These are phyloP conservation scores for Heliconius melpomene DNA, from an alignment of 1,140 invertebrate species.

Conservation along the genomic window DNA sequence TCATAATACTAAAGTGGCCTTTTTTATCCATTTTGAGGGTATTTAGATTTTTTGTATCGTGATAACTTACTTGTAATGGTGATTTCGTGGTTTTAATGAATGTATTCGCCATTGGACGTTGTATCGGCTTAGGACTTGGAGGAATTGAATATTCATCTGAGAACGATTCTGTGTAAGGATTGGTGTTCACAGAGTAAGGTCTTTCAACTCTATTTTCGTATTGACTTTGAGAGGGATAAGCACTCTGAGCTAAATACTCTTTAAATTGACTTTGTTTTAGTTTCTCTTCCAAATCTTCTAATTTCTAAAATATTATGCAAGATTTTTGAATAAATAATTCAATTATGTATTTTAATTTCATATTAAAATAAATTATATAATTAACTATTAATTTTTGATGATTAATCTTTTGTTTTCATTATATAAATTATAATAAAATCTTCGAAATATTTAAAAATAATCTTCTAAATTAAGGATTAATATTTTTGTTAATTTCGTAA, in stretches of 20 bases:
- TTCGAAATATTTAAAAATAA: too few species aligned
- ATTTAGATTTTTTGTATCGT: slow-evolving; percentile 44
- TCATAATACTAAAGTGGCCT: slow-evolving; percentile 68
- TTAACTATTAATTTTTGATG: background rate
- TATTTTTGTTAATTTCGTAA: too few species aligned
- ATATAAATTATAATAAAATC: background rate
- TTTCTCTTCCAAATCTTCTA: slow-evolving; percentile 74
- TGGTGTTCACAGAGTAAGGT: slow-evolving; percentile 57
- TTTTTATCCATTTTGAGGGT: slow-evolving; percentile 56
- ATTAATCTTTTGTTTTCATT: background rate
- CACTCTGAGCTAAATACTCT: slow-evolving; percentile 66
- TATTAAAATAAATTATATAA: background rate
- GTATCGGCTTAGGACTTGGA: slow-evolving; percentile 39
- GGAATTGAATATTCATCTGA: slow-evolving; percentile 38
- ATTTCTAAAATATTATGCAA: slow-evolving; percentile 38
- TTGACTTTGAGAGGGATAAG: slow-evolving; percentile 49
- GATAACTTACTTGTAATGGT: slow-evolving; percentile 61
- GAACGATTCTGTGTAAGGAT: slow-evolving; percentile 1
- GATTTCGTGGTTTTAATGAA: slow-evolving; percentile 49
- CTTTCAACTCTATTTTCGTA: slow-evolving; percentile 64
- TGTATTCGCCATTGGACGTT: slow-evolving; percentile 31
- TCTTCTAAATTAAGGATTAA: too few species aligned
- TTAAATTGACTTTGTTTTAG: slow-evolving; percentile 74
- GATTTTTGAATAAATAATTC: background rate
- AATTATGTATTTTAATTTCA: background rate